These are phyloP conservation scores for Coendou prehensilis DNA, from an alignment of 2,797 vertebrate species.

Conservation along the genomic window DNA sequence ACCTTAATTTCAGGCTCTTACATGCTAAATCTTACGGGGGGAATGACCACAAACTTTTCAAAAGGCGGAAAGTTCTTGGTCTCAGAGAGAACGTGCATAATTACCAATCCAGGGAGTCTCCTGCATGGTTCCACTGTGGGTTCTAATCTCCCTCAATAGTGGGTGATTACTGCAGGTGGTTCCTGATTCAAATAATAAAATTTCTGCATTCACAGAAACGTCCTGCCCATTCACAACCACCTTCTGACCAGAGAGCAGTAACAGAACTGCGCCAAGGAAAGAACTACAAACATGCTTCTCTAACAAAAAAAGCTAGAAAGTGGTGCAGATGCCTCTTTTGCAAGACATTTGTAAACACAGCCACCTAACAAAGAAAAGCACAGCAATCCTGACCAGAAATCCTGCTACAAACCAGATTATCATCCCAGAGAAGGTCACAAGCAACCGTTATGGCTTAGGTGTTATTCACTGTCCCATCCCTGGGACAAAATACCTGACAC, in stretches of 20 bases:
- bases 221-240: background rate
- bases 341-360: background rate
- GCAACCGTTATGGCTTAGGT: no score
- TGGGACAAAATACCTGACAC: background rate
- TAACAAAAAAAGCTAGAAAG: background rate
- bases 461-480: background rate
- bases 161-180: background rate
- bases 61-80: background rate
- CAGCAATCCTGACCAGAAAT: background rate
- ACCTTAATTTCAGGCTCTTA: background rate
- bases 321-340: background rate
- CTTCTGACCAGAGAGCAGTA: background rate
- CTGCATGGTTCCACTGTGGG: no score
- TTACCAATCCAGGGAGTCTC: background rate
- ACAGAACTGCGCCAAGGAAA: background rate
- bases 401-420: background rate
- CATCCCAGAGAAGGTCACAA: background rate
- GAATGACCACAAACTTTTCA: background rate
- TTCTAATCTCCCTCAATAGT: background rate
- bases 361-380: background rate
- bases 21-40: background rate
- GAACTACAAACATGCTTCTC: background rate
- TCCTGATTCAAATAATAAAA: background rate
- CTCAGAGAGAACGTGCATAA: background rate
- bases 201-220: background rate